These are phyloP conservation scores for Diplolepis rosae DNA, from an alignment of 2,888 invertebrate genomes.

Conservation along the genomic window DNA sequence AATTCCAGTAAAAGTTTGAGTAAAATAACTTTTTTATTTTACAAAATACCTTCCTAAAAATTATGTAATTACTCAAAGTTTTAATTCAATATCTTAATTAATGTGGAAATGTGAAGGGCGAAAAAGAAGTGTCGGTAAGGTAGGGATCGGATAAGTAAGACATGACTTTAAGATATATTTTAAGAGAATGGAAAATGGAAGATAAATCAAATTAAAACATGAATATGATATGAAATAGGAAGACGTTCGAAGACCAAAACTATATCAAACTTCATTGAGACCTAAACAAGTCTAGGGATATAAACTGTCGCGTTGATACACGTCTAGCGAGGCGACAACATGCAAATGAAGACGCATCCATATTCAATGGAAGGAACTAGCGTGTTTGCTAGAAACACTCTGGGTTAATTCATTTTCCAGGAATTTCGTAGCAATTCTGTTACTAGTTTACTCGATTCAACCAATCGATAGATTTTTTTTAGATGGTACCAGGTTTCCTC, in stretches of 20 bases:
- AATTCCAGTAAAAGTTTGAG: no score
- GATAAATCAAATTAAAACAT: no score
- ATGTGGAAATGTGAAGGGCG: no score
- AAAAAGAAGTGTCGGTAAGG: no score
- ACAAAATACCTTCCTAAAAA: no score
- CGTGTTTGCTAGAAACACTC: conserved; percentile 25
- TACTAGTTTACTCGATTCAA: background rate
- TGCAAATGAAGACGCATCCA: conserved; percentile 24
- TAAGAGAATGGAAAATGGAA: background rate
- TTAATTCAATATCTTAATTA: no score
- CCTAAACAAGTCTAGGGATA: background rate
- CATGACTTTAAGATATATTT: no score
- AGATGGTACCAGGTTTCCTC: background rate
- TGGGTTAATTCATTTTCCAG: conserved; percentile 27
- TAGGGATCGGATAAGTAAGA: no score
- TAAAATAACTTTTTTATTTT: no score
- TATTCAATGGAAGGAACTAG: conserved; percentile 28
- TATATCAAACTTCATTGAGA: background rate
- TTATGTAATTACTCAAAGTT: no score
- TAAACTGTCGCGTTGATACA: conserved; percentile 22
- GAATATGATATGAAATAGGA: no score
- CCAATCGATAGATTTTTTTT: conserved; percentile 2
- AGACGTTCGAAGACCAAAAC: background rate
- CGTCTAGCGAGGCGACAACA: conserved; percentile 23
- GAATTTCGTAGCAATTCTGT: conserved; percentile 2